Percentiles rank a stretch among this genome's conserved stretches.
Conservation (phyloP, 2,113 vertebrate species). For the Jaculus jaculus region DNA sequence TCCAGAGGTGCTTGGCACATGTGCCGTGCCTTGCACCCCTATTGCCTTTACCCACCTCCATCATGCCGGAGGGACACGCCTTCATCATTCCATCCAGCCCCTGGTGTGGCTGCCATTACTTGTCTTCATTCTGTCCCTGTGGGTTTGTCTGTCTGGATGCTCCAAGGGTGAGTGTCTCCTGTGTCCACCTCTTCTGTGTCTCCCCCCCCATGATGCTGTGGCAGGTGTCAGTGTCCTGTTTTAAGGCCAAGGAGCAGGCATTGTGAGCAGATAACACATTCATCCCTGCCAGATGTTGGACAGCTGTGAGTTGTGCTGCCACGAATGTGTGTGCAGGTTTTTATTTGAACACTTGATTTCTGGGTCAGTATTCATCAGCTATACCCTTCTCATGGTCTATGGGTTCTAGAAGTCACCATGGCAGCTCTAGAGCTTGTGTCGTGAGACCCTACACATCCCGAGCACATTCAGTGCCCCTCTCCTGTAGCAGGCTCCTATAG, state of each 20-base stretch:
- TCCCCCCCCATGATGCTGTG: not conserved
- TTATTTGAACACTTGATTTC: too few relatives aligned
- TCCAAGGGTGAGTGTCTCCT: too few relatives aligned
- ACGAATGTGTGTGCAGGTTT: not conserved
- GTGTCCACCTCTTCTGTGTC: not conserved
- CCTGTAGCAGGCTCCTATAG: fast-evolving
- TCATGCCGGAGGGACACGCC: not conserved
- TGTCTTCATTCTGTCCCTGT: not conserved
- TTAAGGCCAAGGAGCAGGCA: not conserved
- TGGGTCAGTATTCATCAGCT: not conserved
- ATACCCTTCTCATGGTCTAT: not conserved
- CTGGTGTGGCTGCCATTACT: not conserved
- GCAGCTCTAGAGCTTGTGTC: not conserved
- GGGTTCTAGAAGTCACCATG: too few relatives aligned
- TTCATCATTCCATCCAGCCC: not conserved
- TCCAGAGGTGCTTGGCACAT: not conserved
- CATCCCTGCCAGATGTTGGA: fast-evolving
- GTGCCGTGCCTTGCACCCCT: fast-evolving
- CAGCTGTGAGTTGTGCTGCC: not conserved
- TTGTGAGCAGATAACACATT: not conserved
- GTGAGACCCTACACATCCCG: not conserved
- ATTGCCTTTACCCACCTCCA: fast-evolving
- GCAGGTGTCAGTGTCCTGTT: not conserved
- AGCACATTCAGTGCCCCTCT: not conserved
- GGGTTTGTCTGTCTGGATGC: too few relatives aligned